A percentile compares a stretch with the other conserved stretches of the same genome.
Evolutionary conservation across 2,113 vertebrate species (phyloP).

Genomic region (Hiodon alosoides): DNA sequence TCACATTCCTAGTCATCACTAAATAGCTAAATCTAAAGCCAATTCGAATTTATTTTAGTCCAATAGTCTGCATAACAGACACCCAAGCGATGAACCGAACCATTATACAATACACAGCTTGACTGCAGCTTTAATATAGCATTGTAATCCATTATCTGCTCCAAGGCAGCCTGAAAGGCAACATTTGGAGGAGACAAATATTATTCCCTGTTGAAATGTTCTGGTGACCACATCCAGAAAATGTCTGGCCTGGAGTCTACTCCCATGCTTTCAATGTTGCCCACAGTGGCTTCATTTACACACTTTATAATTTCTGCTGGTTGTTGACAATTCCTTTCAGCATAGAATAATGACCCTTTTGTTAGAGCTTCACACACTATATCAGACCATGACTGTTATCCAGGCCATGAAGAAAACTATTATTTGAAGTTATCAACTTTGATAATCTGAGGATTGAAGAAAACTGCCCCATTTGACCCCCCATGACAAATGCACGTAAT

Average conservation of each 20-base stretch:
- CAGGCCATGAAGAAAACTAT: constrained; percentile 22
- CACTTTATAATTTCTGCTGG: constrained; percentile 38
- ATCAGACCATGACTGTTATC: constrained; percentile 20
- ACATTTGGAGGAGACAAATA: constrained; percentile 10
- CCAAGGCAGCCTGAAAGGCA: not conserved
- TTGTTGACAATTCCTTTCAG: constrained; percentile 44
- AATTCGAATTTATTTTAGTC: not conserved
- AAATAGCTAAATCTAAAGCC: constrained; percentile 18
- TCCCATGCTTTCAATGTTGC: constrained; percentile 28
- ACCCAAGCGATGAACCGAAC: constrained; percentile 14
- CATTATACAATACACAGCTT: constrained; percentile 14
- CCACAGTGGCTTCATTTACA: constrained; percentile 42
- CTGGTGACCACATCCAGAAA: constrained; percentile 13
- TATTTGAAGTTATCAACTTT: too few relatives aligned
- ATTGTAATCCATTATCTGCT: not conserved
- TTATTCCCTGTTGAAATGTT: constrained; percentile 38
- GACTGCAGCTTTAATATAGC: constrained; percentile 1
- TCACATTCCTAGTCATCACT: too few relatives aligned
- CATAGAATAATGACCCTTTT: constrained; percentile 40
- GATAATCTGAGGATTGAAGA: too few relatives aligned
- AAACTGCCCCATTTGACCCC: too few relatives aligned
- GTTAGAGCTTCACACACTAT: constrained; percentile 26
- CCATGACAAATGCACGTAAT: too few relatives aligned
- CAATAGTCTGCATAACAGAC: too few relatives aligned
- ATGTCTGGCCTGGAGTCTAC: constrained; percentile 16